These are phyloP conservation scores for Andricus grossulariae DNA, from an alignment of 1,140 invertebrate genomes.

Conservation along the genomic window DNA sequence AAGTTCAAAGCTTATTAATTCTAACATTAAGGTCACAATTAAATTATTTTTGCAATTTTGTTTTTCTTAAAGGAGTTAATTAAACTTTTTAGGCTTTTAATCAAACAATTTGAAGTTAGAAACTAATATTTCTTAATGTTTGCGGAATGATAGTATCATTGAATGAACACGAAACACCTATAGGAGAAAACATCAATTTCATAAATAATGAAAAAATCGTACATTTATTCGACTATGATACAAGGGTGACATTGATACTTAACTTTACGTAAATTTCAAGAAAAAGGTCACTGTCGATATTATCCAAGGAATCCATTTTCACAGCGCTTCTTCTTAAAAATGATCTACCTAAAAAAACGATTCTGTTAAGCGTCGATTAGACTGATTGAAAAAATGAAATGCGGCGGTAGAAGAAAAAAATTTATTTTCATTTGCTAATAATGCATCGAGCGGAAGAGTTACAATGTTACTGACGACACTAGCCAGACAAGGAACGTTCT, in stretches of 20 bases:
- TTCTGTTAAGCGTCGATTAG: background rate
- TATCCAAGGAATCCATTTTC: slow-evolving; percentile 65
- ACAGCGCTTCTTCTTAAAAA: background rate
- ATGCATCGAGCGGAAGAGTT: background rate
- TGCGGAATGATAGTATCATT: too few relatives aligned
- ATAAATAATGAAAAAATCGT: background rate
- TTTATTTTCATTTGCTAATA: slow-evolving; percentile 7
- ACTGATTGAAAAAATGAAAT: background rate
- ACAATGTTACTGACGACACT: slow-evolving; percentile 23
- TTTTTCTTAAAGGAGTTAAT: too few relatives aligned
- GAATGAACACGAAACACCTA: too few relatives aligned
- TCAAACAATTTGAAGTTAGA: too few relatives aligned
- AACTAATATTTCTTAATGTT: too few relatives aligned
- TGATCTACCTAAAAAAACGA: background rate
- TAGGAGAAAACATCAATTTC: too few relatives aligned
- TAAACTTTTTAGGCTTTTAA: too few relatives aligned
- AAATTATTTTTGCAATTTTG: too few relatives aligned
- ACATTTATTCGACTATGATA: background rate
- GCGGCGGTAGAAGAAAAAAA: background rate
- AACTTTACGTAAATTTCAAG: slow-evolving; percentile 69
- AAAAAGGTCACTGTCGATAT: slow-evolving; percentile 63
- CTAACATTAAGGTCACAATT: too few relatives aligned
- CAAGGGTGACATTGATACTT: slow-evolving; percentile 56
- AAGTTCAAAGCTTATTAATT: too few relatives aligned
- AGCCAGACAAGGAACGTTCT: slow-evolving; percentile 15